Percentiles rank a stretch among this genome's conserved stretches.
Conservation (phyloP, 2,888 invertebrate species). For the Nemurella pictetii region DNA sequence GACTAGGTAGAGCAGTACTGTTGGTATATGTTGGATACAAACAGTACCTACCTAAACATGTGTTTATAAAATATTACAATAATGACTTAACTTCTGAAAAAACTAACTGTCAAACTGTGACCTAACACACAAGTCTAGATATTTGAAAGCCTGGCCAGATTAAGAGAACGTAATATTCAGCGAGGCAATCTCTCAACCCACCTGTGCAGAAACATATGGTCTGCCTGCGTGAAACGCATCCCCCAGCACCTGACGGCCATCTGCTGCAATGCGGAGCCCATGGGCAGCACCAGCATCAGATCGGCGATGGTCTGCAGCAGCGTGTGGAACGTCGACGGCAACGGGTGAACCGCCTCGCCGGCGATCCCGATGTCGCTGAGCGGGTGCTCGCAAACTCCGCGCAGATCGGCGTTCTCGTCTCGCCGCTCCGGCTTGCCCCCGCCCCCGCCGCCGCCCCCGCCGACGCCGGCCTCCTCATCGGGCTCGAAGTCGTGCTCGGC, state of each 20-base stretch:
- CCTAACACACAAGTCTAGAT: no score
- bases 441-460: no score
- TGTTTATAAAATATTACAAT: no score
- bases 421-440: not conserved
- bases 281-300: slow-evolving; percentile 83
- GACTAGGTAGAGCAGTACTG: no score
- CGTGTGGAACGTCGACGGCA: slow-evolving; percentile 78
- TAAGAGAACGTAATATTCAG: no score
- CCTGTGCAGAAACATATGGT: slow-evolving; percentile 86
- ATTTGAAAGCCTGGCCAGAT: no score
- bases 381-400: slow-evolving; percentile 74
- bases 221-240: slow-evolving; percentile 82
- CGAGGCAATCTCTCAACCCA: no score
- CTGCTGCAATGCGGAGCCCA: slow-evolving; percentile 84
- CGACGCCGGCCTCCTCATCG: slow-evolving; percentile 50
- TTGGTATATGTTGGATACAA: no score
- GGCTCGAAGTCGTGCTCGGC: slow-evolving; percentile 43
- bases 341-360: slow-evolving; percentile 64
- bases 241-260: slow-evolving; percentile 95
- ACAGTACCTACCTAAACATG: no score
- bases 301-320: slow-evolving; percentile 90
- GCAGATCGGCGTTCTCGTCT: slow-evolving; percentile 50
- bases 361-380: slow-evolving; percentile 78
- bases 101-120: no score
- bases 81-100: no score